Conservation (phyloP, 2,888 invertebrate genomes). For the Ophion slaviceki region DNA sequence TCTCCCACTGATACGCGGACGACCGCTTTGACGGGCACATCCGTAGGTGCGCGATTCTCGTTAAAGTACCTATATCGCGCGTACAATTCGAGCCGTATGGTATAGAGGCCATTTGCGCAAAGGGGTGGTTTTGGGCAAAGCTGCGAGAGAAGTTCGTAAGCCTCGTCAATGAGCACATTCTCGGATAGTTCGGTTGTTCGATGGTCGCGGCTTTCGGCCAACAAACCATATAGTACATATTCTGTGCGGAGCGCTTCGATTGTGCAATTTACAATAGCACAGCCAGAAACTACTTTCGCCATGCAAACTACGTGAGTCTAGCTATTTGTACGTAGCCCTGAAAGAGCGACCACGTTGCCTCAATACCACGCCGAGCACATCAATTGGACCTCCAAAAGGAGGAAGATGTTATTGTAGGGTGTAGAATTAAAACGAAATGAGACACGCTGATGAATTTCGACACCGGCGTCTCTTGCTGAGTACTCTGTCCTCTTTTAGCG, state of each 20-base stretch:
- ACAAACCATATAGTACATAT: constrained; percentile 34
- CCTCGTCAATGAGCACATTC: constrained; percentile 17
- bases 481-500: no score
- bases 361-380: neutral
- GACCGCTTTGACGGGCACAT: constrained; percentile 29
- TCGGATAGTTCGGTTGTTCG: constrained; percentile 31
- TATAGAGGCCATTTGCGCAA: constrained; percentile 13
- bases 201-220: constrained; percentile 33
- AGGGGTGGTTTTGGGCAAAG: neutral
- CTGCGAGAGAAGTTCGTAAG: constrained; percentile 16
- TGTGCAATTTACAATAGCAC: constrained; percentile 49
- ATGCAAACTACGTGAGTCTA: neutral
- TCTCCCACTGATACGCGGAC: constrained; percentile 17
- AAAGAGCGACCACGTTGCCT: constrained; percentile 32
- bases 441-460: no score
- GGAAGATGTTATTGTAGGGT: neutral
- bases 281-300: constrained; percentile 31
- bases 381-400: neutral
- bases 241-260: constrained; percentile 28
- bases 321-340: constrained; percentile 21
- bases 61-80: neutral
- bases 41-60: constrained; percentile 2
- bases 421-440: no score
- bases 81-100: neutral
- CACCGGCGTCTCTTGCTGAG: no score